A percentile compares a stretch with the other conserved stretches of the same genome.
Evolutionary conservation across 2,113 vertebrate species (phyloP).

Genomic region (Barnardius zonarius): DNA sequence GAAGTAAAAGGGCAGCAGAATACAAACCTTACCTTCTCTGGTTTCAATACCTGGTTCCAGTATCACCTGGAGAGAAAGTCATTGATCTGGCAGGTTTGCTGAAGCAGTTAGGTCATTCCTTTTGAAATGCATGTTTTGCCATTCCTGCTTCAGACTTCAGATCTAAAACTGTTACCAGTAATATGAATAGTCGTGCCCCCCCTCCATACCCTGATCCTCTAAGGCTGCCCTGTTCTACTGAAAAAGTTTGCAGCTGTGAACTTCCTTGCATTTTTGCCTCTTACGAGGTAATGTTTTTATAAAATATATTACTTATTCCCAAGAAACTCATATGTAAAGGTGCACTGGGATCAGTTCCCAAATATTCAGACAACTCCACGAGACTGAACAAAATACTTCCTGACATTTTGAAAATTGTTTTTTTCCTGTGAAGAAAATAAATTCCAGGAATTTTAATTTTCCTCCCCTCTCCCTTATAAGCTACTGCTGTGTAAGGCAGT

Average conservation of each 20-base stretch:
- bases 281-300: slow-evolving; percentile 47
- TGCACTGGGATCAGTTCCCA: slow-evolving; percentile 48
- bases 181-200: not conserved
- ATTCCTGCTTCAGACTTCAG: slow-evolving; percentile 55
- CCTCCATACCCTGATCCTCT: not conserved
- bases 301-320: slow-evolving; percentile 61
- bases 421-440: slow-evolving; percentile 46
- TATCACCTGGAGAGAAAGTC: slow-evolving; percentile 51
- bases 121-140: slow-evolving; percentile 47
- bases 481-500: slow-evolving; percentile 33
- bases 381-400: not conserved
- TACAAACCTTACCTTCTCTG: slow-evolving; percentile 52
- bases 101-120: slow-evolving; percentile 44
- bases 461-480: not conserved
- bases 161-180: slow-evolving; percentile 53
- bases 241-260: slow-evolving; percentile 57
- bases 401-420: not conserved
- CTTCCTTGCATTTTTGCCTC: slow-evolving; percentile 11
- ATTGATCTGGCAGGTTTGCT: slow-evolving; percentile 48
- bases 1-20: slow-evolving; percentile 48
- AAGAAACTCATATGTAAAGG: slow-evolving; percentile 1
- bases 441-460: slow-evolving; percentile 48
- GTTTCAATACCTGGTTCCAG: slow-evolving; percentile 61
- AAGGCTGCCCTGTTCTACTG: slow-evolving; percentile 37
- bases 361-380: slow-evolving; percentile 14